Base-by-base conservation (phyloP, 2,888 invertebrate genomes). In the Pteria penguin region DNA sequence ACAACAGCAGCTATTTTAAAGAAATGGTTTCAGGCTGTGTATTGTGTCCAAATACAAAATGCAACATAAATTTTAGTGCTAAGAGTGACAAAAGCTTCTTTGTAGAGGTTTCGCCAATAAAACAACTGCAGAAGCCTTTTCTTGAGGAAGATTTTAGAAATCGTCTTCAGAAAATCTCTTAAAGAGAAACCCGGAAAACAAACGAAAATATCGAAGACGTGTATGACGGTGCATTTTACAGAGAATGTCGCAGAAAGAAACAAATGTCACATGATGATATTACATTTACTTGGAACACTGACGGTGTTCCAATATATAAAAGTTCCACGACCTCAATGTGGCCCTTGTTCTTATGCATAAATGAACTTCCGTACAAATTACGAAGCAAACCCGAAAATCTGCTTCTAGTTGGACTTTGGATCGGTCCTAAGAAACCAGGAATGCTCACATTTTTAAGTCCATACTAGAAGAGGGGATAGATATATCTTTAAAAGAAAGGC, bases 281-380 rank as follows among this genome's bases (percentile, higher is more conserved):
- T 11, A 61, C 72, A n/a, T 36, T 72, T 29, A 65, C 72, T 4
- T 72, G 72, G 72, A 72, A 72, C 52, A 72, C 72, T 14, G 72
- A 72, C 65, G 72, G 72, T 5, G 62, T 72, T 14, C 72, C 72
- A 72, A 31, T 45, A 52, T 67, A 54, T 33, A 67, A 67, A n/a
- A n/a, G n/a, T n/a, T n/a, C n/a, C n/a, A n/a, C n/a, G n/a, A n/a
- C n/a, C n/a, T 72, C 63, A 8, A 52, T 72, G 55, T 72, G 72
- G 72, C 72, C 72, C 8, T 27, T 72, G 2, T 72, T 29, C 54
- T 27, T 72, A 2, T 5, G 32, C 27, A 63, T 72, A 2, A 72
- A 72, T 55, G 72, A 72, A 32, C 33, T 72, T 22, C 72, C 72
- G 18, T 72, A 54, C 31, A 61, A 60, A 33, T 22, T 27, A 5